A percentile compares a stretch with the other conserved stretches of the same genome.
These are phyloP conservation scores for Hololepta plana DNA, from an alignment of 2,888 invertebrate genomes.

Conservation along the genomic window DNA sequence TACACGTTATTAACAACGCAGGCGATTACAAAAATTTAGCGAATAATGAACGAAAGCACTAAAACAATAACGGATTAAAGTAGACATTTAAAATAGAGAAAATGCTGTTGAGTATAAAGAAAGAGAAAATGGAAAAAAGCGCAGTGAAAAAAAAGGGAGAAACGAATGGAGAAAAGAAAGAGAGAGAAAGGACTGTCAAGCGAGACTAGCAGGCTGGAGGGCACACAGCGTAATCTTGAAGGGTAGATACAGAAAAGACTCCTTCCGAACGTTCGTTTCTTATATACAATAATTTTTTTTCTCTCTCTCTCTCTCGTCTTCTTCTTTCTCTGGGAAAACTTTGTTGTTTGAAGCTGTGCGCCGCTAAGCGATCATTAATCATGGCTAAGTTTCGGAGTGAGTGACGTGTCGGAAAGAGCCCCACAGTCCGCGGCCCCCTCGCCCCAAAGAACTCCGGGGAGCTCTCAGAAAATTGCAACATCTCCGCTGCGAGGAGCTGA, in stretches of 20 bases:
- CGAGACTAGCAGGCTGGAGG: slow-evolving; percentile 13
- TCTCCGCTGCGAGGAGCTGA: slow-evolving; percentile 21
- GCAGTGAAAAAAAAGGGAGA: slow-evolving; percentile 2
- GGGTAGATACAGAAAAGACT: slow-evolving; percentile 30
- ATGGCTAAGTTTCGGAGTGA: slow-evolving; percentile 35
- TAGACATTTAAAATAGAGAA: slow-evolving; percentile 13
- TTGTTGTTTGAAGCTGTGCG: slow-evolving; percentile 41
- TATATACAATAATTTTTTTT: slow-evolving; percentile 20
- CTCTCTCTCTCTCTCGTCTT: slow-evolving; percentile 8
- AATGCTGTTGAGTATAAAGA: slow-evolving; percentile 5
- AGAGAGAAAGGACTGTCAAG: slow-evolving; percentile 14
- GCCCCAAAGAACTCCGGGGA: slow-evolving; percentile 25
- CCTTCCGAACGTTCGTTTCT: slow-evolving; percentile 29
- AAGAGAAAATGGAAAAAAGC: slow-evolving; percentile 12
- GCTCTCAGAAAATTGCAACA: slow-evolving; percentile 30
- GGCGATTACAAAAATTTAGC: too few species aligned
- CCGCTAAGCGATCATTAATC: slow-evolving; percentile 37
- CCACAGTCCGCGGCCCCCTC: slow-evolving; percentile 21
- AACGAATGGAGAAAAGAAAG: slow-evolving; percentile 16
- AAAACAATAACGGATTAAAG: slow-evolving; percentile 11
- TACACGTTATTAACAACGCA: too few species aligned
- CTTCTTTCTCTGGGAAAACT: slow-evolving; percentile 41
- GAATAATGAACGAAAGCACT: too few species aligned
- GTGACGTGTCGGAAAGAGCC: slow-evolving; percentile 28
- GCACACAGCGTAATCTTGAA: slow-evolving; percentile 28